Evolutionary conservation across 2,113 vertebrate genomes (phyloP), one percentile per base, ranked within the genome.

Genomic region (Calcarius ornatus): DNA sequence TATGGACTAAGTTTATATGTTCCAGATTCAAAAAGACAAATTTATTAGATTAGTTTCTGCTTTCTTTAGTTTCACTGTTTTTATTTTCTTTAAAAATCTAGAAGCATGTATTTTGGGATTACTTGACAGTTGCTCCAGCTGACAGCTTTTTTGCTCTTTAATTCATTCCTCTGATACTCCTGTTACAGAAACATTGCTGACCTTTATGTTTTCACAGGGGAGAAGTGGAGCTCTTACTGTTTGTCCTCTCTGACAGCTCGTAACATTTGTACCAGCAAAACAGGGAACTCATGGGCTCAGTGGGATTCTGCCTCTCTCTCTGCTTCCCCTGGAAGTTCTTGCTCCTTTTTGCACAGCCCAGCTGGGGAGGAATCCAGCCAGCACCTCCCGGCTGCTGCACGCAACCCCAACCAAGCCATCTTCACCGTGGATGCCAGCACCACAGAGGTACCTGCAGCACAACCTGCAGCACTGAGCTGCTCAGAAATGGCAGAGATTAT

Each of bases 341-440:
- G 97, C 73, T 98, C 97, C n/a, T 94, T 98, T 87, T 95, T 98
- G 40, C 94, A 60, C 23, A 78, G 91, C 45, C 64, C 99, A 4
- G 35, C 96, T 31, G 80, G 71, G 10, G 97, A 97, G 78, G 96
- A 96, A 40, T 82, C 96, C 54, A 86, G 51, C 11, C 96, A 98
- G 24, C 79, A 92, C 12, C 86, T 96, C 30, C 90, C 96, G 2
- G 83, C 96, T n/a, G 89, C 97, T 15, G 94, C 97, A 42, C 94
- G 95, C 48, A 98, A 97, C 87, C 98, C 98, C 27, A 98, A 98
- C 97, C 98, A 98, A 97, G 98, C 98, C 9, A 35, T 98, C 79
- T 98, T 99, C 57, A 98, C 98, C 0, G 97, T 99, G 70, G 96
- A 98, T 28, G 78, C 88, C 87, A 97, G 90, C 95, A 99, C 98